These are phyloP conservation scores for Petrophora chlorosata DNA, from an alignment of 2,888 invertebrate genomes.

Conservation along the genomic window DNA sequence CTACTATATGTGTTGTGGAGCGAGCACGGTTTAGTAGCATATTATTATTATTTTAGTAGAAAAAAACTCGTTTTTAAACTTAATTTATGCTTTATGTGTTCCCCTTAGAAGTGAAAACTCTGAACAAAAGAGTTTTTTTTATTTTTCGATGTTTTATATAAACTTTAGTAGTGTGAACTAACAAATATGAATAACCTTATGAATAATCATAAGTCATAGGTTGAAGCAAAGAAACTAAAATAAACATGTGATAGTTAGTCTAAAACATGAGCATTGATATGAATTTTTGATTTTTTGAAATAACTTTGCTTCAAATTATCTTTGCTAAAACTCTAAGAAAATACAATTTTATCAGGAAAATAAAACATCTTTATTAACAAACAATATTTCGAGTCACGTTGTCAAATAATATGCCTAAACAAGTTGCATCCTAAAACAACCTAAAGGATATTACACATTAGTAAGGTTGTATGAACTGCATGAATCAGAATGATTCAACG, in stretches of 20 bases:
- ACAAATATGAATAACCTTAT: no score
- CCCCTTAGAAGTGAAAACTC: constrained; percentile 5
- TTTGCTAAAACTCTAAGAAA: no score
- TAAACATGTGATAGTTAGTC: no score
- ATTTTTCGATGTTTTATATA: background rate
- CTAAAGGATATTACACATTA: constrained; percentile 5
- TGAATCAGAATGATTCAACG: constrained; percentile 26
- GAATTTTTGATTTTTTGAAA: no score
- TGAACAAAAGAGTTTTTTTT: constrained; percentile 2
- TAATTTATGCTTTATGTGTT: constrained; percentile 11
- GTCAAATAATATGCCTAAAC: constrained; percentile 6
- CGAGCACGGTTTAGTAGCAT: constrained; percentile 14
- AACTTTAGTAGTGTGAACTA: no score
- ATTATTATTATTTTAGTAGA: constrained; percentile 2
- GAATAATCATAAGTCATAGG: no score
- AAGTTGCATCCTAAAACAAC: constrained; percentile 2
- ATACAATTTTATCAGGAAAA: no score
- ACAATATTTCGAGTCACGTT: no score
- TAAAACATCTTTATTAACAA: no score
- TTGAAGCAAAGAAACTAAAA: no score
- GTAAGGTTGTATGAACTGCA: constrained; percentile 17
- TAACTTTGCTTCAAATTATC: no score
- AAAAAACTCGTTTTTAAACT: background rate
- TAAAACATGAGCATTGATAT: no score
- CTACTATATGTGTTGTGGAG: constrained; percentile 16